A percentile compares a stretch with the other conserved stretches of the same genome.
Conservation (phyloP, 2,888 invertebrate genomes). For the Philonicus albiceps region DNA sequence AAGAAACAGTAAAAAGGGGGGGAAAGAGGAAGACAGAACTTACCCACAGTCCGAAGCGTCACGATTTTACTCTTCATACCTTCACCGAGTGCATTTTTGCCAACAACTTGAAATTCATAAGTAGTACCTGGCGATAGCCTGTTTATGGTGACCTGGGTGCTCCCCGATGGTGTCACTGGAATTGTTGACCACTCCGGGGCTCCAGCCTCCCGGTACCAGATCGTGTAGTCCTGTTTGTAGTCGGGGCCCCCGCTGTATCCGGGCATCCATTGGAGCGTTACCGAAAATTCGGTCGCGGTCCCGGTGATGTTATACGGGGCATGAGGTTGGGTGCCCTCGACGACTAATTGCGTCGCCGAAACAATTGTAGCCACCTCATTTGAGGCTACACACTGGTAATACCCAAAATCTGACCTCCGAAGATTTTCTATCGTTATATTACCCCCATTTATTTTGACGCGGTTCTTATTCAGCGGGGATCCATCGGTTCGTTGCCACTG, state of each 20-base stretch:
- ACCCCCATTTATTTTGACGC: slow-evolving; percentile 81
- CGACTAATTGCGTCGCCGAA: slow-evolving; percentile 85
- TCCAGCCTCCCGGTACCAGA: slow-evolving; percentile 92
- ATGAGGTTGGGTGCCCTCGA: slow-evolving; percentile 95
- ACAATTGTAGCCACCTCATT: slow-evolving; percentile 97
- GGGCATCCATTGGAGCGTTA: slow-evolving; percentile 91
- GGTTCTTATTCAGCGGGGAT: slow-evolving; percentile 79
- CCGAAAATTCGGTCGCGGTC: slow-evolving; percentile 87
- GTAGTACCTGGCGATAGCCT: slow-evolving; percentile 87
- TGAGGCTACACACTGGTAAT: slow-evolving; percentile 93
- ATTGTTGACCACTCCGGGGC: slow-evolving; percentile 92
- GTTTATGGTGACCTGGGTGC: slow-evolving; percentile 88
- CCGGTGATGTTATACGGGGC: slow-evolving; percentile 96
- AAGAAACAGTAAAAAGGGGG: background rate
- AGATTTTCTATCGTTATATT: slow-evolving; percentile 91
- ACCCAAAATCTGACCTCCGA: slow-evolving; percentile 89
- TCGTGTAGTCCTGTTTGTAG: slow-evolving; percentile 93
- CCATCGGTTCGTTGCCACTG: slow-evolving; percentile 91
- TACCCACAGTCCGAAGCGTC: slow-evolving; percentile 88
- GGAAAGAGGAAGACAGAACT: slow-evolving; percentile 51
- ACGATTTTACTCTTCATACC: slow-evolving; percentile 96
- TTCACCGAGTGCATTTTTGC: slow-evolving; percentile 92
- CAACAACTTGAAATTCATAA: slow-evolving; percentile 96
- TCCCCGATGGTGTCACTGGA: slow-evolving; percentile 90
- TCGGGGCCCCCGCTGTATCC: slow-evolving; percentile 95